These are phyloP conservation scores for Ridgeia piscesae DNA, from an alignment of 1,140 invertebrate genomes.

Conservation along the genomic window DNA sequence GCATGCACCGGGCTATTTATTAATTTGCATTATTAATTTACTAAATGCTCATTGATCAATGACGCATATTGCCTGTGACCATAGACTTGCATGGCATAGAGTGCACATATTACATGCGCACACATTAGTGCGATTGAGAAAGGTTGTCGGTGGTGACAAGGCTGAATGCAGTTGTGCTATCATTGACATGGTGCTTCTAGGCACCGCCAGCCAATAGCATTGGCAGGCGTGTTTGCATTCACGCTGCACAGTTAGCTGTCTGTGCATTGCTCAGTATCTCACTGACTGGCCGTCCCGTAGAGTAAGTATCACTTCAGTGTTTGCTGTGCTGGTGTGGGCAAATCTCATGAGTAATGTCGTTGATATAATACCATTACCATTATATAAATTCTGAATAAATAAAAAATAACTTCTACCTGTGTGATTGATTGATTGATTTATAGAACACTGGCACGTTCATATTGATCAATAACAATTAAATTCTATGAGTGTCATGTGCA, in stretches of 20 bases:
- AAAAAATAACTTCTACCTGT: no score
- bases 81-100: background rate
- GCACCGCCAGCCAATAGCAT: background rate
- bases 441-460: no score
- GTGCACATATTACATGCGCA: background rate
- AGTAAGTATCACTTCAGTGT: background rate
- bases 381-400: no score
- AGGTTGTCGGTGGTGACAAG: background rate
- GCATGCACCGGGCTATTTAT: background rate
- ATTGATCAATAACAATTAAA: no score
- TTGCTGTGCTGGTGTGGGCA: background rate
- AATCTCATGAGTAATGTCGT: background rate
- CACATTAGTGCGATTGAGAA: background rate
- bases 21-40: slow-evolving; percentile 2
- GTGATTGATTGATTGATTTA: no score
- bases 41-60: background rate
- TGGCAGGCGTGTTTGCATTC: background rate
- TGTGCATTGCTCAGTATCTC: background rate
- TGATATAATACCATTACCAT: no score
- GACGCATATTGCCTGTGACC: background rate
- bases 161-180: background rate
- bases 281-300: background rate
- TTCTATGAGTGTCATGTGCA: no score
- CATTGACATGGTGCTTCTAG: background rate
- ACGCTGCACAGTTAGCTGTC: background rate